These are phyloP conservation scores for Lepidurus apus DNA, from an alignment of 1,140 invertebrate genomes.

Conservation along the genomic window DNA sequence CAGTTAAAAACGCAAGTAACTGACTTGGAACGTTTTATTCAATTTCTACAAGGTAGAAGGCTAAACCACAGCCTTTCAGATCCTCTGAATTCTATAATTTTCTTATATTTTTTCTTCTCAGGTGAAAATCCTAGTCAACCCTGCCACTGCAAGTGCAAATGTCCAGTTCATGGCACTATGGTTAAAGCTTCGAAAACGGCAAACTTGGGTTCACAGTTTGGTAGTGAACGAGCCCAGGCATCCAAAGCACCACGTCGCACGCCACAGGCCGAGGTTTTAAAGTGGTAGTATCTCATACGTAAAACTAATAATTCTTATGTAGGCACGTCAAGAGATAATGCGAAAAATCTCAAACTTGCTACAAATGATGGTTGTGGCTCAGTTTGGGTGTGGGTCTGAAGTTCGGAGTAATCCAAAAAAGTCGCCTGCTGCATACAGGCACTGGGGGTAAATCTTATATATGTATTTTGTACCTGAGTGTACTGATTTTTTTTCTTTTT, in stretches of 20 bases:
- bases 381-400: constrained; percentile 83
- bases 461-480: background rate
- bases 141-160: constrained; percentile 56
- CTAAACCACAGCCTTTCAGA: background rate
- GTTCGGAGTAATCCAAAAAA: background rate
- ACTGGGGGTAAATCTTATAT: constrained; percentile 22
- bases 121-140: constrained; percentile 36
- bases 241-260: constrained; percentile 2
- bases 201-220: background rate
- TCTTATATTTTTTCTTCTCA: constrained; percentile 25
- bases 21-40: constrained; percentile 94
- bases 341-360: constrained; percentile 76
- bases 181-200: background rate
- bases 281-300: background rate
- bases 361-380: constrained; percentile 87
- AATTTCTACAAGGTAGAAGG: constrained; percentile 76
- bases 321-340: constrained; percentile 52
- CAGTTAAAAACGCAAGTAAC: constrained; percentile 95
- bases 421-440: background rate
- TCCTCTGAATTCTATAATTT: background rate
- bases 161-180: constrained; percentile 53
- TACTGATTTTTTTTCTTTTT: constrained; percentile 39
- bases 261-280: constrained; percentile 6
- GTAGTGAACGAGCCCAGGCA: background rate
- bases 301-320: constrained; percentile 29